Evolutionary conservation across 2,888 invertebrate species (phyloP).

Genomic region (Yponomeuta malinellus): DNA sequence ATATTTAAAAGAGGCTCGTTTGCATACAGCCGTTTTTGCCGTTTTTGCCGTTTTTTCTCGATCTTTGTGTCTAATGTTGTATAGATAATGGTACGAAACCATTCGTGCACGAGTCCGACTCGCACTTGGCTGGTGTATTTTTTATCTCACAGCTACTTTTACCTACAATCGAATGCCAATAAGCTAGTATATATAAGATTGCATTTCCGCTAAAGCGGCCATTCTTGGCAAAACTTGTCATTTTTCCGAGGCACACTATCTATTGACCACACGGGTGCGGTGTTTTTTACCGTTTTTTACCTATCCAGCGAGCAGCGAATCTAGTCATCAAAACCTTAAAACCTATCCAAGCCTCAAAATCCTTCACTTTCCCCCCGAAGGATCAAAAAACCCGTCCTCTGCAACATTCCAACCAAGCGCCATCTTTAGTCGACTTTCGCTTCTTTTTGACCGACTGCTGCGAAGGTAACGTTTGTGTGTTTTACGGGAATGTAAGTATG

Average conservation of each 20-base stretch:
- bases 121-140: not conserved
- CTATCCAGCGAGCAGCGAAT: not conserved
- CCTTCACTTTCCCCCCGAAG: not conserved
- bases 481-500: not conserved
- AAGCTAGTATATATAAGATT: no score
- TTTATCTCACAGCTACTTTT: not conserved
- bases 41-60: no score
- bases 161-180: no score
- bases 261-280: no score
- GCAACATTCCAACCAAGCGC: not conserved
- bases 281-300: not conserved
- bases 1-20: no score
- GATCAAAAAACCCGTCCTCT: not conserved
- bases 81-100: no score
- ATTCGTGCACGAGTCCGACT: no score
- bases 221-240: no score
- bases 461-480: not conserved
- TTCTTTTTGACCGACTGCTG: not conserved
- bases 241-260: no score
- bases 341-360: not conserved
- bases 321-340: slow-evolving; percentile 18
- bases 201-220: no score
- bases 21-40: no score
- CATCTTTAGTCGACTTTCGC: not conserved
- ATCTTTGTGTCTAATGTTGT: no score